Conservation (phyloP, 2,113 vertebrate species). For the Halcyon malimbica region DNA sequence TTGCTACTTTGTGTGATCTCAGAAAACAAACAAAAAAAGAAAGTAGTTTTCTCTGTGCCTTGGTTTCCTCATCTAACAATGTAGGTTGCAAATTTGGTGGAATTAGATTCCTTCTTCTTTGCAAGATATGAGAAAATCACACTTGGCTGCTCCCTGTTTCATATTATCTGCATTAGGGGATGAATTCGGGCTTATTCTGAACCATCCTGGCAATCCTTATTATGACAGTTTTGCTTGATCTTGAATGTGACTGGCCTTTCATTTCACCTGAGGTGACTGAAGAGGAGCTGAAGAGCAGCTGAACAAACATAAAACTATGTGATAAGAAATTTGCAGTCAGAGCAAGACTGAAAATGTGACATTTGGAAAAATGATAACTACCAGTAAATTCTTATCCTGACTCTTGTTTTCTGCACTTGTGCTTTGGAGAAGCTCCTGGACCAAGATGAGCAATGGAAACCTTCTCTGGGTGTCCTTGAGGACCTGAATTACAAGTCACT, state of each 20-base stretch:
- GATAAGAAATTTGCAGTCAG: background rate
- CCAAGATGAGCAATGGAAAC: background rate
- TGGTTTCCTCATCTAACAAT: background rate
- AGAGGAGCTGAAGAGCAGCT: background rate
- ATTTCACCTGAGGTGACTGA: constrained; percentile 31
- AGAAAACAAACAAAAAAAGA: background rate
- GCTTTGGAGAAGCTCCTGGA: background rate
- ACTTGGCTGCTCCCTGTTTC: background rate
- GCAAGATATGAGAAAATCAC: background rate
- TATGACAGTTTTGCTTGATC: constrained; percentile 9
- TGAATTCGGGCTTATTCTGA: background rate
- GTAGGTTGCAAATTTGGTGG: background rate
- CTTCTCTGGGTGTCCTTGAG: background rate
- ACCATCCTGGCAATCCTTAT: background rate
- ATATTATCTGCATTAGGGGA: background rate
- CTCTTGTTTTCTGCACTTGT: background rate
- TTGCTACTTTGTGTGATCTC: background rate
- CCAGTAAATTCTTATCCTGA: background rate
- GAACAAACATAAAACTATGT: background rate
- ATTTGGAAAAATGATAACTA: background rate
- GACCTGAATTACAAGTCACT: background rate
- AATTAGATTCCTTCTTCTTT: background rate
- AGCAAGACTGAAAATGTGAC: background rate
- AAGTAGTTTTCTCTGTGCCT: background rate
- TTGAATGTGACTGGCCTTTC: constrained; percentile 16